These are phyloP conservation scores for Drosophila rellima DNA, from an alignment of 2,888 invertebrate genomes.

Conservation along the genomic window DNA sequence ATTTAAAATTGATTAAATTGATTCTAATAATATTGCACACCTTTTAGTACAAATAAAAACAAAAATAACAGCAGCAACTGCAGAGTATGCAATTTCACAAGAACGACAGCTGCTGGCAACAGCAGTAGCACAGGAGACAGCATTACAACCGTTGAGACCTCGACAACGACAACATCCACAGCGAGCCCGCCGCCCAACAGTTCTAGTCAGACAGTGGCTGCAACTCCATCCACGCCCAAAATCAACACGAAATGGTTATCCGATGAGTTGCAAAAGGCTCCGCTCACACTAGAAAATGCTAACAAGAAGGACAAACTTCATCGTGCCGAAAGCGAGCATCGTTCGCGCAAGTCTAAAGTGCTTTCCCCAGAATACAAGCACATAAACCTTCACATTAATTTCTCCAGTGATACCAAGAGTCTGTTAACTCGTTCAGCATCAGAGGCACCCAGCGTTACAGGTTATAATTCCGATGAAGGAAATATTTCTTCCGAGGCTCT, in stretches of 20 bases:
- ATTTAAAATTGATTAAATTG: background rate
- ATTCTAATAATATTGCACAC: background rate
- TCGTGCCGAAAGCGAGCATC: conserved; percentile 81
- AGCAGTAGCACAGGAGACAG: background rate
- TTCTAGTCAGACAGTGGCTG: conserved; percentile 27
- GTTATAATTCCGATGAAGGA: conserved; percentile 75
- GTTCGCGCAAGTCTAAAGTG: conserved; percentile 83
- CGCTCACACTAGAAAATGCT: conserved; percentile 83
- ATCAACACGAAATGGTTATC: conserved; percentile 70
- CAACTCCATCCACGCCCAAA: conserved; percentile 69
- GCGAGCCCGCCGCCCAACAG: conserved; percentile 32
- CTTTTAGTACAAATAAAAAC: conserved; percentile 56
- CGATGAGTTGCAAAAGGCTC: conserved; percentile 64
- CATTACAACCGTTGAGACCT: conserved; percentile 1
- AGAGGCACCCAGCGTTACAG: conserved; percentile 70
- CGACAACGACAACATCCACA: conserved; percentile 16
- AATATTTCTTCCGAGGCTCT: conserved; percentile 84
- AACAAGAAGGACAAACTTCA: conserved; percentile 82
- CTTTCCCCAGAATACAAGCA: conserved; percentile 84
- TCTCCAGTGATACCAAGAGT: conserved; percentile 82
- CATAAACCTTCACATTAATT: conserved; percentile 81
- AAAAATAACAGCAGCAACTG: conserved; percentile 28
- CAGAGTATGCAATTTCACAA: conserved; percentile 33
- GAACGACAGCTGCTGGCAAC: conserved; percentile 7
- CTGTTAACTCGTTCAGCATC: conserved; percentile 83